These are phyloP conservation scores for Zaprionus ghesquierei DNA, from an alignment of 1,140 invertebrate genomes.

Conservation along the genomic window DNA sequence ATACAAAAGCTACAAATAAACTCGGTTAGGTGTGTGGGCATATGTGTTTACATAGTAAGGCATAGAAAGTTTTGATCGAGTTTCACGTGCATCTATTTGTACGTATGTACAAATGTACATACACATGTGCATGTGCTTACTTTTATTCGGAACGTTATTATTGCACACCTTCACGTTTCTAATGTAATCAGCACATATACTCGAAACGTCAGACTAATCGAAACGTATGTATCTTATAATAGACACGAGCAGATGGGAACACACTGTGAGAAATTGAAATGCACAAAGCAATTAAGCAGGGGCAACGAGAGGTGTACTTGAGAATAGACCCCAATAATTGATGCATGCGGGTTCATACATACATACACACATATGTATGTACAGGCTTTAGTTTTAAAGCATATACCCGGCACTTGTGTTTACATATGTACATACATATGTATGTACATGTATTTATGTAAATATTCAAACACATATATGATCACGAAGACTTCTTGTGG, in stretches of 20 bases:
- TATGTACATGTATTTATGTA: not conserved
- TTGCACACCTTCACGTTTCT: not conserved
- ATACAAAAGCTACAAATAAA: slow-evolving; percentile 27
- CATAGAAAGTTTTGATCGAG: slow-evolving; percentile 2
- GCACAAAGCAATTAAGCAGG: not conserved
- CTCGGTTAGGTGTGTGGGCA: not conserved
- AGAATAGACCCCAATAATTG: not conserved
- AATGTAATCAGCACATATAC: slow-evolving; percentile 1
- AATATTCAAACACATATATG: not conserved
- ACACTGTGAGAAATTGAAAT: not conserved
- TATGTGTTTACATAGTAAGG: not conserved
- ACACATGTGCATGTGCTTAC: not conserved
- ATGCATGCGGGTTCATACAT: not conserved
- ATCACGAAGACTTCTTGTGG: slow-evolving; percentile 1
- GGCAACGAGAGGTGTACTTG: not conserved
- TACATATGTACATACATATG: slow-evolving; percentile 4
- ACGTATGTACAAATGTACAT: not conserved
- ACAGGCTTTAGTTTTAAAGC: too few species aligned
- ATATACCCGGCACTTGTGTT: not conserved
- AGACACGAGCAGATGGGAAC: not conserved
- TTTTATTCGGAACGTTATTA: not conserved
- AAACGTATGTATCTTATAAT: not conserved
- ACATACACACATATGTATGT: not conserved
- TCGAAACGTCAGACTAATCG: not conserved
- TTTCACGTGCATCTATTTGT: not conserved